Evolutionary conservation across 2,113 vertebrate genomes (phyloP), one percentile per base, ranked within the genome.

Genomic region (Prunella fulvescens): DNA sequence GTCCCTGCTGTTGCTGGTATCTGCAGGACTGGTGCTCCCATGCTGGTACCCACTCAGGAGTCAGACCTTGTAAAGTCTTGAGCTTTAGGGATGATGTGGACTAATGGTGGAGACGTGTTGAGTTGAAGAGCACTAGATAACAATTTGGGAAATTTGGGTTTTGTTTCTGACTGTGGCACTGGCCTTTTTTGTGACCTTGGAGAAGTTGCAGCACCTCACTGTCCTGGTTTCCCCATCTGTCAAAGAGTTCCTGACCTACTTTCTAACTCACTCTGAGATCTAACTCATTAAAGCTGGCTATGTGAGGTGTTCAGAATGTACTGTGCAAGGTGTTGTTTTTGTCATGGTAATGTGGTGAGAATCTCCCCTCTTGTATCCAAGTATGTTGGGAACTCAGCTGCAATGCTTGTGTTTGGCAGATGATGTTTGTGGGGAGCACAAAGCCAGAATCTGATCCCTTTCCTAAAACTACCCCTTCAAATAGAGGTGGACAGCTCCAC

Each of bases 171-270:
- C 26, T 44, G 29, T 80, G 53, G 40, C 64, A 74, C 35, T 78
- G 42, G 53, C 19, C 22, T 76, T 56, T 88, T 85, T 50, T 60
- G 48, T 69, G 81, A 90, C 89, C 70, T 95, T 86, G 71, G 50
- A 51, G 47, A 80, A 77, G 48, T 12, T 85, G 53, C 62, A 83
- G 78, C 70, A 47, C 84, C 74, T 80, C 16, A 4, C 42, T 76
- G 81, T 45, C 80, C 93, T 88, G 82, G 54, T 91, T 95, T 96
- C 44, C 47, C 66, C 82, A 73, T 95, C 93, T 94, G 93, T 88
- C 62, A 61, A 88, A 81, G 33, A 72, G 42, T 15, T 73, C 53
- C 62, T 2, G 6, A 74, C 85, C 94, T 92, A 88, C 51, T 96
- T 95, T 82, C 60, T 48, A 80, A 70, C 50, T 93, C n/a, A 42